Base-by-base conservation (phyloP, 23 tunicate species). In the Phallusia fumigata region DNA sequence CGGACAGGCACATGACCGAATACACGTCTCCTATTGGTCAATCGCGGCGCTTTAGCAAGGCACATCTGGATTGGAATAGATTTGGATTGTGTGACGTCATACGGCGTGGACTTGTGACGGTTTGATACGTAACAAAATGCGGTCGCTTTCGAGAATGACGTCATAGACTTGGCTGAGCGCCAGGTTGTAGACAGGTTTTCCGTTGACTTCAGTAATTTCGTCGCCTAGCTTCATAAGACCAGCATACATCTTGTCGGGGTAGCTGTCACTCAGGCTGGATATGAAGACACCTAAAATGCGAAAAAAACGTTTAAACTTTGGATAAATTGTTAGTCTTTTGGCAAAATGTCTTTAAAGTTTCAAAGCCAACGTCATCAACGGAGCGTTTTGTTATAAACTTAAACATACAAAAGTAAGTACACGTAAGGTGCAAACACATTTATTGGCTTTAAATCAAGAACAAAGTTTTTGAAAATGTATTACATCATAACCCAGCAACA, bases 181-280 rank as follows among this genome's bases (percentile, higher is more conserved):
- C 13, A 94, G 75, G 24, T 76, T 65, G 13, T 80, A 33, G 3
- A 89, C 94, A 0, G 53, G 31, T 19, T 36, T 76, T 16, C 86
- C 85, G 86, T 94, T 94, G 49, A 94, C 77, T 83, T 94, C 90
- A 2, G 89, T 81, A 30, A 94, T 87, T 86, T 89, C 90, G 88
- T 94, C 98, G 18, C 98, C 98, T 16, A 84, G 79, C 74, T 84
- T 82, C 98, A 94, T 94, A 0, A 94, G 80, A 8, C 98, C 98
- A 53, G 94, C 83, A 51, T 77, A 94, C 94, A 94, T 94, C 73
- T 94, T 94, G 76, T 94, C 90, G 0, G 94, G 98, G 35, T 94
- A 94, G 64, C 94, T 84, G 88, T 94, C 98, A 64, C 91, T 94
- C 45, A 94, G 58, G 36, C 90, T 87, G n/a, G 98, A 94, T 26